phyloP scores from a whole-genome alignment of 2,888 invertebrate species.

The Calliphora vomitoria region DNA sequence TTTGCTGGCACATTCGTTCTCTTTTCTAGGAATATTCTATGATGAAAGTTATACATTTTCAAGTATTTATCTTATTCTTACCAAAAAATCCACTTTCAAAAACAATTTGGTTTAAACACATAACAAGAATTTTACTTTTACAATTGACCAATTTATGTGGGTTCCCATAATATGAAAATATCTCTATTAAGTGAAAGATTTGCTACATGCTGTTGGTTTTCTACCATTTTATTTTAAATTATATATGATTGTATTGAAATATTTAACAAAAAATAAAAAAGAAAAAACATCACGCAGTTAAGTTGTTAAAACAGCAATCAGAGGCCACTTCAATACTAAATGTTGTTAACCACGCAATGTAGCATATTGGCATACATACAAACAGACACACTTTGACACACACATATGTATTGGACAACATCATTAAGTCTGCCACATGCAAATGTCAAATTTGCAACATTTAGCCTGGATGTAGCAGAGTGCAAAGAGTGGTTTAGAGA shows the following conservation, averaged over 20 bases:
- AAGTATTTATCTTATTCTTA: too few species aligned
- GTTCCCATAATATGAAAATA: constrained; percentile 38
- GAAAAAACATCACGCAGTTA: constrained; percentile 21
- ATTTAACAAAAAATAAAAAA: neutral
- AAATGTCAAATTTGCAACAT: constrained; percentile 63
- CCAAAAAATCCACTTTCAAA: neutral
- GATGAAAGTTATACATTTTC: too few species aligned
- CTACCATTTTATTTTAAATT: constrained; percentile 15
- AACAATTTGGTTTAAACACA: neutral
- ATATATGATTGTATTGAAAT: constrained; percentile 5
- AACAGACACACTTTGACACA: constrained; percentile 17
- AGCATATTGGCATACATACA: constrained; percentile 4
- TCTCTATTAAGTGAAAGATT: constrained; percentile 11
- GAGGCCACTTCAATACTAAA: constrained; percentile 50
- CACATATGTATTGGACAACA: constrained; percentile 43
- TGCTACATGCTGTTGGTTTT: neutral
- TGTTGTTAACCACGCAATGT: constrained; percentile 64
- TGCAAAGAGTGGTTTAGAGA: neutral
- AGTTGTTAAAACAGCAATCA: constrained; percentile 51
- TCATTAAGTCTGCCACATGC: constrained; percentile 66
- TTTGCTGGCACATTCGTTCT: too few species aligned
- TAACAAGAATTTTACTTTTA: neutral
- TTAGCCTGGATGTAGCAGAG: neutral
- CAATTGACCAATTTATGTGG: neutral
- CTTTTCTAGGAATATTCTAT: too few species aligned